Percentiles rank a stretch among this genome's conserved stretches.
Conservation (phyloP, 92 coral and sea anemone genomes). For the Epizoanthus rinbou region DNA sequence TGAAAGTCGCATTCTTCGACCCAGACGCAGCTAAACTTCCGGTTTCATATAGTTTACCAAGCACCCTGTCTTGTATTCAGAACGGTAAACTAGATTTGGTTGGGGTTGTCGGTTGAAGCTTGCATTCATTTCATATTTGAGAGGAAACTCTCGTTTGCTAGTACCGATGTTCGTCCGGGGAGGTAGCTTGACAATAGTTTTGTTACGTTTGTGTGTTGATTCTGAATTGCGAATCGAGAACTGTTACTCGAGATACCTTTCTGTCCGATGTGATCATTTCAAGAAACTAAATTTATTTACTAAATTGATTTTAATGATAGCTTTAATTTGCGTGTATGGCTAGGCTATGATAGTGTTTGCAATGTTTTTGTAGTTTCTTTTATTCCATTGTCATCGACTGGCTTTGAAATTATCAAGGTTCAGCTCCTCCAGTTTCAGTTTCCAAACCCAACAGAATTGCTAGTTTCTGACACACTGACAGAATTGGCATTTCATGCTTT, state of each 20-base stretch:
- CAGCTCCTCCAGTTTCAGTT: background rate
- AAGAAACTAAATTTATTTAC: conserved; percentile 12
- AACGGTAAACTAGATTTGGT: conserved; percentile 2
- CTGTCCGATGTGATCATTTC: conserved; percentile 25
- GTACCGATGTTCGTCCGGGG: too few species aligned
- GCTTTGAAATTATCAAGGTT: background rate
- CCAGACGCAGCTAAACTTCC: conserved; percentile 40
- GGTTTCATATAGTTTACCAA: conserved; percentile 14
- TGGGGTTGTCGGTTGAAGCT: background rate
- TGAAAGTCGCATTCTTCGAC: conserved; percentile 35
- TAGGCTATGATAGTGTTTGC: background rate
- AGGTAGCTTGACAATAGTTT: too few species aligned
- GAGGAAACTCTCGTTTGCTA: background rate
- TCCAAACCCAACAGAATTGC: background rate
- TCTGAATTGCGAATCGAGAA: background rate
- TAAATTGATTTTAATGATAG: conserved; percentile 18
- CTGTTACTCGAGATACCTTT: background rate
- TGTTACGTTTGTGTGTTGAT: too few species aligned
- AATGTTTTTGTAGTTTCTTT: background rate
- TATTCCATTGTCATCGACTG: background rate
- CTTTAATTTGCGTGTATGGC: conserved; percentile 12
- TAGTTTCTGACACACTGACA: background rate
- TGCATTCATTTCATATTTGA: too few species aligned
- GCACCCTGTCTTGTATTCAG: background rate
- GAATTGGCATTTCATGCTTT: background rate